Evolutionary conservation across 2,113 vertebrate species (phyloP).

Genomic region (Sander lucioperca): DNA sequence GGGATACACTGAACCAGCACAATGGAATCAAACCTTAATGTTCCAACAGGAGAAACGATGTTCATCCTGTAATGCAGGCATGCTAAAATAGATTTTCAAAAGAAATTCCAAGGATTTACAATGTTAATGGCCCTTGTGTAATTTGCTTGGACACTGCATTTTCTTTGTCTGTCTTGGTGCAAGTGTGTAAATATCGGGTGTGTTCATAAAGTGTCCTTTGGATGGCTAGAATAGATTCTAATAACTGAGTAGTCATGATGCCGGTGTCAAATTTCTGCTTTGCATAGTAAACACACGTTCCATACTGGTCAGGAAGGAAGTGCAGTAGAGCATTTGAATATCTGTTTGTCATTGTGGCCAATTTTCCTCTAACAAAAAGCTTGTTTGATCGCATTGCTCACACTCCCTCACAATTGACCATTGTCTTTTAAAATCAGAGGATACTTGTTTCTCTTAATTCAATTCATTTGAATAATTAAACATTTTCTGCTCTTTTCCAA

Average conservation of each 20-base stretch:
- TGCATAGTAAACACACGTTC: slow-evolving; percentile 32
- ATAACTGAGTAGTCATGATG: background rate
- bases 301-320: background rate
- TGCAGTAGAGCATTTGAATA: slow-evolving; percentile 18
- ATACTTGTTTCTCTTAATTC: background rate
- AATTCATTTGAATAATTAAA: background rate
- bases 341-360: slow-evolving; percentile 38
- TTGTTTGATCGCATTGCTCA: background rate
- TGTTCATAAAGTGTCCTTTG: slow-evolving; percentile 35
- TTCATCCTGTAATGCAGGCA: background rate
- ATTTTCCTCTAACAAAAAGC: slow-evolving; percentile 1
- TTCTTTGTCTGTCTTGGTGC: slow-evolving; percentile 22
- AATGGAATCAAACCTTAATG: slow-evolving; percentile 32
- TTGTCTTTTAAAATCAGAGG: background rate
- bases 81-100: slow-evolving; percentile 16
- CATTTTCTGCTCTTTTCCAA: background rate
- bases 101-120: slow-evolving; percentile 22
- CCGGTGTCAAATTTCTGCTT: slow-evolving; percentile 51
- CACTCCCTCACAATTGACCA: background rate
- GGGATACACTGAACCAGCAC: slow-evolving; percentile 5
- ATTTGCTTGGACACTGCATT: slow-evolving; percentile 15
- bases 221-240: background rate
- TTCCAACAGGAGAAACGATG: slow-evolving; percentile 1
- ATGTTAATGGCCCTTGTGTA: slow-evolving; percentile 31
- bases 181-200: slow-evolving; percentile 20